A percentile compares a stretch with the other conserved stretches of the same genome.
These are phyloP conservation scores for Pseudococcus viburni DNA, from an alignment of 2,888 invertebrate genomes.

Conservation along the genomic window DNA sequence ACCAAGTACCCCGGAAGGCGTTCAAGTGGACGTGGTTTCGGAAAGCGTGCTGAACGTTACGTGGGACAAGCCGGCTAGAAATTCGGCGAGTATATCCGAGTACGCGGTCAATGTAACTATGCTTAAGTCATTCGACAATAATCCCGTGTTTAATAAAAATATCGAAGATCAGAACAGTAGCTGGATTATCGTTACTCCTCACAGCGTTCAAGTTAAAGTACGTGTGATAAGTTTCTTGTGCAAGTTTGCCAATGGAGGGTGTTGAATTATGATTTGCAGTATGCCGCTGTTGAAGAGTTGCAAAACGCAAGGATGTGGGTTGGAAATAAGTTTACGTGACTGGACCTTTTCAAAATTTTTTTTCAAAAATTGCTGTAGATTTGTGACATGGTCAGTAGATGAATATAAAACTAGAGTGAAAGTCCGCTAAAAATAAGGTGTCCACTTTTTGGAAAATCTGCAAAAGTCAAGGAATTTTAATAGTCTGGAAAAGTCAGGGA, in stretches of 20 bases:
- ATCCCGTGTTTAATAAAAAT: constrained; percentile 64
- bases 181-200: constrained; percentile 70
- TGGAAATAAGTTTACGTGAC: no score
- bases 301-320: no score
- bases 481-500: no score
- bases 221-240: background rate
- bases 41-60: constrained; percentile 81
- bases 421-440: no score
- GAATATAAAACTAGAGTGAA: no score
- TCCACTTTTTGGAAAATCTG: no score
- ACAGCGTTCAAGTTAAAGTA: constrained; percentile 73
- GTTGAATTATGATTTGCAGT: background rate
- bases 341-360: no score
- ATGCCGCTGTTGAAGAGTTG: no score
- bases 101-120: constrained; percentile 83
- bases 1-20: constrained; percentile 82
- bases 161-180: constrained; percentile 69
- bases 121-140: constrained; percentile 78
- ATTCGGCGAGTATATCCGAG: constrained; percentile 78
- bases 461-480: no score
- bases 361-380: no score
- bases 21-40: constrained; percentile 81
- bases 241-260: background rate
- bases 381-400: no score
- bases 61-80: constrained; percentile 80